A percentile compares a stretch with the other conserved stretches of the same genome.
phyloP scores from a whole-genome alignment of 2,797 vertebrate species.

The Balearica regulorum region DNA sequence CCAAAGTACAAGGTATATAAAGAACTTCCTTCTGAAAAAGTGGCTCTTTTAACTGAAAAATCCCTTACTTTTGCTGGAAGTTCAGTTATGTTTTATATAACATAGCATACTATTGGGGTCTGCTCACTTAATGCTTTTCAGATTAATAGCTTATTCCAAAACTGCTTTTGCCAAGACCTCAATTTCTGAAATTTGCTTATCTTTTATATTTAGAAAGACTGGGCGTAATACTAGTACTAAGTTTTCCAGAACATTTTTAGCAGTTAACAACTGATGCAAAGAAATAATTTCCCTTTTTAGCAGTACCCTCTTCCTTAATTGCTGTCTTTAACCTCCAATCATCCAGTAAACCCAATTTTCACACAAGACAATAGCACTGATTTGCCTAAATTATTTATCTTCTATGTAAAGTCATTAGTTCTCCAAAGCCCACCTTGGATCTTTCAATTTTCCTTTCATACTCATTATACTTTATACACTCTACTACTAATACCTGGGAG shows the following conservation, averaged over 20 bases:
- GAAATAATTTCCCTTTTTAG: not conserved
- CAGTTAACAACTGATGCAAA: not conserved
- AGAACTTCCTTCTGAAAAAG: not conserved
- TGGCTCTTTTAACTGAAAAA: not conserved
- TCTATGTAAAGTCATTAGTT: not conserved
- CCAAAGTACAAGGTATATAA: not conserved
- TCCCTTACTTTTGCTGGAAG: not conserved
- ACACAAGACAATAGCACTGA: not conserved
- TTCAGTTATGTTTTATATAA: constrained; percentile 4
- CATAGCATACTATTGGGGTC: not conserved
- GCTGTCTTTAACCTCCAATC: not conserved
- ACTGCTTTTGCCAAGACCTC: constrained; percentile 37
- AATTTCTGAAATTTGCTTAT: constrained; percentile 37
- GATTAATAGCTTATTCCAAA: constrained; percentile 34
- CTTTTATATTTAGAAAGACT: constrained; percentile 13
- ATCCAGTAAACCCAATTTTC: not conserved
- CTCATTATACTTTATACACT: not conserved
- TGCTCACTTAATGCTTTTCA: not conserved
- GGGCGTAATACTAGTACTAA: not conserved
- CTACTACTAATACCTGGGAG: not conserved
- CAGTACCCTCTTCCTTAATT: not conserved
- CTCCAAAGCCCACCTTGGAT: constrained; percentile 5
- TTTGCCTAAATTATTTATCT: constrained; percentile 19
- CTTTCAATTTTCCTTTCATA: not conserved
- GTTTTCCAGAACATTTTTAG: not conserved